Evolutionary conservation across 2,113 vertebrate species (phyloP).

Genomic region (Tupaia chinensis): DNA sequence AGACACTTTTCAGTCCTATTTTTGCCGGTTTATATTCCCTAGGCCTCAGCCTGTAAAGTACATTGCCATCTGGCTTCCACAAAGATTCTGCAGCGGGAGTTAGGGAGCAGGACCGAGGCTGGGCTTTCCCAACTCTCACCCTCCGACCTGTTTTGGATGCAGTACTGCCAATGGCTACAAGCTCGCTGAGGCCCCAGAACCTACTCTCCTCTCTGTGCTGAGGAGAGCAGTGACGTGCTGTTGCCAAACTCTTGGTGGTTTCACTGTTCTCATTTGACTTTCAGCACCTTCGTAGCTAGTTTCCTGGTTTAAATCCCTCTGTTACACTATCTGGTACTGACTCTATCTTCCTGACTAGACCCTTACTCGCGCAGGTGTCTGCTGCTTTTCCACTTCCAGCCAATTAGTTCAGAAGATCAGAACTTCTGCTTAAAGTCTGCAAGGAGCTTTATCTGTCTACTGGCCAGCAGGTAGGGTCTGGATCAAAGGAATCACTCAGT

Average conservation of each 20-base stretch:
- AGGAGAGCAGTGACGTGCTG: not conserved
- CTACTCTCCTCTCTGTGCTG: not conserved
- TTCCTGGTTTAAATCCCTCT: not conserved
- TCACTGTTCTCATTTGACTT: not conserved
- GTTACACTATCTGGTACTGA: not conserved
- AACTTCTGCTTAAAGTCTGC: not conserved
- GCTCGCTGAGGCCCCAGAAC: not conserved
- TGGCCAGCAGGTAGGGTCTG: not conserved
- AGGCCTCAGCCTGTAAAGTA: not conserved
- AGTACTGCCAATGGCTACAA: not conserved
- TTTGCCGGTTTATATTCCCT: not conserved
- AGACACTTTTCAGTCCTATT: not conserved
- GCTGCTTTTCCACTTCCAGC: not conserved
- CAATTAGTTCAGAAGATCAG: constrained; percentile 1
- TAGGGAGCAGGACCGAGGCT: not conserved
- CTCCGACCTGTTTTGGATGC: not conserved
- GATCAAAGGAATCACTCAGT: not conserved
- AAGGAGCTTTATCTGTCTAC: not conserved
- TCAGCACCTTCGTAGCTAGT: not conserved
- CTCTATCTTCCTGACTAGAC: not conserved
- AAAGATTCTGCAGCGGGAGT: not conserved
- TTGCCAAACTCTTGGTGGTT: not conserved
- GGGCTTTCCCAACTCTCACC: rapidly evolving
- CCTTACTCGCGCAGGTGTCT: not conserved
- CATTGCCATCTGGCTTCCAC: not conserved